Evolutionary conservation across 1,140 invertebrate species (phyloP).

Genomic region (Brachionus koreanus): DNA sequence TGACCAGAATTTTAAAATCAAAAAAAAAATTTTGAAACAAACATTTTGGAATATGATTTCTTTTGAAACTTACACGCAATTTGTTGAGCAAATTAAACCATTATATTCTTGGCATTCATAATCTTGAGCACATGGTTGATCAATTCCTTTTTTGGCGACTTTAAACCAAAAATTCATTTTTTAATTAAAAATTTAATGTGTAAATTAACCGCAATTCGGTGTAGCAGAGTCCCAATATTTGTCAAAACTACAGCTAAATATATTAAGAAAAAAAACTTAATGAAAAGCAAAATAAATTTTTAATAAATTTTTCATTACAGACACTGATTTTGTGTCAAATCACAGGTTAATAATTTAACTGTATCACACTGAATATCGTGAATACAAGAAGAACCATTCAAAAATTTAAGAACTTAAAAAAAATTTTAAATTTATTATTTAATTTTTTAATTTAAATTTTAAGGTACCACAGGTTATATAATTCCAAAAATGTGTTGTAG

Average conservation of each 20-base stretch:
- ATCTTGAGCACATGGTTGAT: background rate
- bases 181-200: background rate
- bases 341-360: background rate
- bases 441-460: background rate
- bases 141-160: background rate
- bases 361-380: background rate
- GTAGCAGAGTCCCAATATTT: background rate
- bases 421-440: background rate
- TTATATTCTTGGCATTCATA: background rate
- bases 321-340: background rate
- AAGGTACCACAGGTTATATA: background rate
- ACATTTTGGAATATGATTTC: too few relatives aligned
- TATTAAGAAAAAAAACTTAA: background rate
- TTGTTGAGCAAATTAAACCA: conserved; percentile 7
- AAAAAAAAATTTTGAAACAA: too few relatives aligned
- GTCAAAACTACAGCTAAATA: background rate
- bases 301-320: background rate
- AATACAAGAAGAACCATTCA: conserved; percentile 4
- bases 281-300: too few relatives aligned
- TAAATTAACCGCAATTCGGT: too few relatives aligned
- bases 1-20: too few relatives aligned
- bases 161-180: background rate
- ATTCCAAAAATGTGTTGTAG: background rate
- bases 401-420: background rate
- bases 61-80: background rate